Percentiles rank a stretch among this genome's conserved stretches.
Evolutionary conservation across 1,140 invertebrate genomes (phyloP).

Genomic region (Apis florea): DNA sequence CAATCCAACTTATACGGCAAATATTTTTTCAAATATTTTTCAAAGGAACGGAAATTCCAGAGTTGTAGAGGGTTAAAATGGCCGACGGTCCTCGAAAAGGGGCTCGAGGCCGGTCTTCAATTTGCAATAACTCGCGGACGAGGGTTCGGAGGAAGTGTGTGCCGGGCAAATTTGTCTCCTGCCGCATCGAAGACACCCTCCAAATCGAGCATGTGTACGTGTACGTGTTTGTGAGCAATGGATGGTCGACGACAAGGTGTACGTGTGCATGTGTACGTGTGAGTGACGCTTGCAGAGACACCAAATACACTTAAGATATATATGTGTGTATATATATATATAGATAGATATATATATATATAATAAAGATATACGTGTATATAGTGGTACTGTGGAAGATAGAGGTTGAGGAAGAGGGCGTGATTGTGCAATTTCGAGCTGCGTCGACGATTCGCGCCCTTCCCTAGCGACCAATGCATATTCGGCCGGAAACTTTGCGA

Average conservation of each 20-base stretch:
- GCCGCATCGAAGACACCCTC: conserved; percentile 25
- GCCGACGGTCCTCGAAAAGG: background rate
- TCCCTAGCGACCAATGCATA: conserved; percentile 7
- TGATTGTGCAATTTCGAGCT: conserved; percentile 51
- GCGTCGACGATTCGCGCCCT: conserved; percentile 44
- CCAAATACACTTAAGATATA: conserved; percentile 13
- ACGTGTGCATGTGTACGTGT: background rate
- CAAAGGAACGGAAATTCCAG: background rate
- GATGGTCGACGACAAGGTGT: background rate
- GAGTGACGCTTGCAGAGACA: conserved; percentile 17
- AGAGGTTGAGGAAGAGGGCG: background rate
- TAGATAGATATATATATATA: conserved; percentile 1
- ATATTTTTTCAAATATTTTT: too few species aligned
- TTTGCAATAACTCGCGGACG: conserved; percentile 15
- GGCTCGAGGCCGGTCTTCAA: background rate
- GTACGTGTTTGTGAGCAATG: background rate
- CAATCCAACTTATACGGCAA: too few species aligned
- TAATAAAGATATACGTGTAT: background rate
- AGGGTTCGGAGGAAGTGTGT: conserved; percentile 6
- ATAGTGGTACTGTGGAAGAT: conserved; percentile 11
- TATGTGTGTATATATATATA: conserved; percentile 1
- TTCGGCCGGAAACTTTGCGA: conserved; percentile 19
- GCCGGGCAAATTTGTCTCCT: conserved; percentile 21
- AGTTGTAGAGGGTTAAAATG: background rate
- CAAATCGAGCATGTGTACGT: background rate